Evolutionary conservation across 2,113 vertebrate species (phyloP), one percentile per base, ranked within the genome.

Genomic region (Mugil cephalus): DNA sequence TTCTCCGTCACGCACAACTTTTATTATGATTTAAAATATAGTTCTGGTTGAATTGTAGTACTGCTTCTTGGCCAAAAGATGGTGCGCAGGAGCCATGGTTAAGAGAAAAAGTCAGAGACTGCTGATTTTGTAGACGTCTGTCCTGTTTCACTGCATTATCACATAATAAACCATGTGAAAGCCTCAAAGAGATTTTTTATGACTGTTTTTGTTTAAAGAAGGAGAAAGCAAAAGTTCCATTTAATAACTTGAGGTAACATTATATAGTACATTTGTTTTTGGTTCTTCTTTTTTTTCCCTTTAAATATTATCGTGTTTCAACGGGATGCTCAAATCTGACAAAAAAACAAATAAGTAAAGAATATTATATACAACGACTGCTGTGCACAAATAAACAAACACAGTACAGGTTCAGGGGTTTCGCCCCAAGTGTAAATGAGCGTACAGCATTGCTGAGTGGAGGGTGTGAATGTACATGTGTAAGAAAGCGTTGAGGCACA

Each of bases 401-500:
- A 68, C 59, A 38, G 56, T 40, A 7, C 63, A 64, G 64, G 40
- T 71, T 47, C 35, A 56, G 30, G 64, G 59, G 54, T 79, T 69
- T 30, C 58, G 7, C 1, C 40, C 19, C 0, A 18, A 40, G 86
- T 88, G 88, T 90, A 77, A 89, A 88, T 59, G 68, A 88, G 85
- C 17, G 70, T 55, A 82, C 77, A 64, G 58, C 74, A 70, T 87
- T 81, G 69, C 68, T 74, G 62, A 82, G 78, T 15, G 14, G 19
- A 80, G 62, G 70, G 81, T 89, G 81, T 87, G 77, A 88, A 87
- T 34, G 69, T 82, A 85, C 83, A 79, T 83, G 84, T 89, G 75
- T 87, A 88, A 89, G 83, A 87, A 91, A 84, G 79, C 89, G 88
- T 89, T 56, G 80, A 84, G 64, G 80, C 83, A 75, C 58, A 82